These are phyloP conservation scores for Macrosiphum euphorbiae DNA, from an alignment of 2,888 invertebrate species.

Conservation along the genomic window DNA sequence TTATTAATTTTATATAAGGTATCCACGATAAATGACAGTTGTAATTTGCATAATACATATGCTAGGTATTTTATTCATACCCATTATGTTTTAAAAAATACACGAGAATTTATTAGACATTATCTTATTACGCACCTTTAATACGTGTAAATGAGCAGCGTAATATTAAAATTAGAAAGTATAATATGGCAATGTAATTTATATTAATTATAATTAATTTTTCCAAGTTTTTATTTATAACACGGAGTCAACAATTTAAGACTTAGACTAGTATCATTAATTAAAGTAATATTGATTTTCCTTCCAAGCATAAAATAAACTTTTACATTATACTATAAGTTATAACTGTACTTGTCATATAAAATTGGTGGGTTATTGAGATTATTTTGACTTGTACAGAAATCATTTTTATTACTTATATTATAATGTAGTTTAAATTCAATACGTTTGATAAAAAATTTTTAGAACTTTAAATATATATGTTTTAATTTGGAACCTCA, in stretches of 20 bases:
- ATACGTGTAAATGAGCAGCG: background rate
- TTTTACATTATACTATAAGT: background rate
- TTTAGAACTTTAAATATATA: background rate
- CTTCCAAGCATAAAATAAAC: background rate
- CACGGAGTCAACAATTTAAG: background rate
- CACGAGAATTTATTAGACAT: background rate
- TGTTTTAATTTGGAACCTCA: background rate
- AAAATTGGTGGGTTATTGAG: background rate
- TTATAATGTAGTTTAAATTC: background rate
- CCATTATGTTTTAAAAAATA: background rate
- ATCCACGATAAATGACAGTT: background rate
- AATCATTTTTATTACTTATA: background rate
- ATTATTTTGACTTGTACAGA: background rate
- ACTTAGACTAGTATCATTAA: background rate
- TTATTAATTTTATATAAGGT: background rate
- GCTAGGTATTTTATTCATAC: background rate
- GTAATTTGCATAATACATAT: background rate
- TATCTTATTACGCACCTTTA: background rate
- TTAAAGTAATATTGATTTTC: slow-evolving; percentile 3
- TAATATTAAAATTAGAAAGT: slow-evolving; percentile 32
- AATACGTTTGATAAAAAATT: background rate
- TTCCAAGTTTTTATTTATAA: slow-evolving; percentile 22
- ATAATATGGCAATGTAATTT: background rate
- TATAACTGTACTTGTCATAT: background rate
- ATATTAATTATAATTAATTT: background rate